Conservation (phyloP, 2,888 invertebrate genomes). For the Rotaria socialis region DNA sequence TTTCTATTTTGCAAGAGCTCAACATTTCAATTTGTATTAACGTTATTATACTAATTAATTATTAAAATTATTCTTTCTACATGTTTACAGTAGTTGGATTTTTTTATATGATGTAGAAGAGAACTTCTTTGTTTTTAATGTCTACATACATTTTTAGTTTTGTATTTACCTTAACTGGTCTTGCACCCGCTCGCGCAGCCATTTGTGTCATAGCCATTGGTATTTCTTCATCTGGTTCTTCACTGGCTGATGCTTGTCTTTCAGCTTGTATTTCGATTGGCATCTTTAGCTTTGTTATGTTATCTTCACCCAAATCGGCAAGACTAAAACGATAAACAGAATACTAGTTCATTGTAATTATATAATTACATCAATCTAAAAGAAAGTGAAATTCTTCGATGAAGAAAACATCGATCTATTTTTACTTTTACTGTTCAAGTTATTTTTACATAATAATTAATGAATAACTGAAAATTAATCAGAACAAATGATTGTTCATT, state of each 20-base stretch:
- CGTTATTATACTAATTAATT: too few species aligned
- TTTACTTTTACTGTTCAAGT: too few species aligned
- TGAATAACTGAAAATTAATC: too few species aligned
- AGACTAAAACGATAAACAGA: constrained; percentile 28
- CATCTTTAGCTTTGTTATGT: not conserved
- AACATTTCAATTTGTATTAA: too few species aligned
- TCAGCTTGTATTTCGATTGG: not conserved
- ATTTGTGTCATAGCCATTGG: not conserved
- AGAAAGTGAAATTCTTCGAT: too few species aligned
- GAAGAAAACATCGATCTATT: too few species aligned
- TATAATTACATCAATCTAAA: too few species aligned
- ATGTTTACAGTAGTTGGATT: not conserved
- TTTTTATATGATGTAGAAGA: too few species aligned
- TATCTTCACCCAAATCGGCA: constrained; percentile 40
- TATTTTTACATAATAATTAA: too few species aligned
- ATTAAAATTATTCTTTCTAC: not conserved
- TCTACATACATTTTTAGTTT: not conserved
- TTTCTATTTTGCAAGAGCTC: not conserved
- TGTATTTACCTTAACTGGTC: not conserved
- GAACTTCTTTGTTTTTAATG: too few species aligned
- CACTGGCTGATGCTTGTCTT: not conserved
- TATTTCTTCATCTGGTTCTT: not conserved
- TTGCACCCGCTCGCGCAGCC: not conserved
- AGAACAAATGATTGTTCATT: too few species aligned
- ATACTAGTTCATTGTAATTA: too few species aligned